A percentile compares a stretch with the other conserved stretches of the same genome.
phyloP scores from a whole-genome alignment of 2,797 vertebrate genomes.

The Atherinosoma microstoma region DNA sequence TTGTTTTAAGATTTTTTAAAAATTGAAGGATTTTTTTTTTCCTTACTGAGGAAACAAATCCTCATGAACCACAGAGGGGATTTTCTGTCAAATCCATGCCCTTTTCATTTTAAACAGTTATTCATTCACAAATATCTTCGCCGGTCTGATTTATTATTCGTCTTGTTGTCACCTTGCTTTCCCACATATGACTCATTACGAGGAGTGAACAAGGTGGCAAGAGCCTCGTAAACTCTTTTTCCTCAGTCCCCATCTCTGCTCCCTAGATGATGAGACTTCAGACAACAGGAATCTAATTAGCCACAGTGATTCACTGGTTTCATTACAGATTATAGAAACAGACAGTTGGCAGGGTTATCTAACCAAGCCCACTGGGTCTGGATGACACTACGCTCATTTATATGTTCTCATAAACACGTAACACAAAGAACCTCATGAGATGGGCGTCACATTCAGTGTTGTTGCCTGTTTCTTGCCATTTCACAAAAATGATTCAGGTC shows the following conservation, averaged over 20 bases:
- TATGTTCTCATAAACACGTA: slow-evolving; percentile 31
- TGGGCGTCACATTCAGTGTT: neutral
- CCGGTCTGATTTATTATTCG: slow-evolving; percentile 24
- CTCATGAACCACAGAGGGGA: neutral
- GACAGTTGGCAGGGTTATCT: slow-evolving; percentile 49
- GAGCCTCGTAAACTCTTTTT: slow-evolving; percentile 24
- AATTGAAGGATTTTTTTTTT: too few relatives aligned
- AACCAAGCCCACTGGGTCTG: slow-evolving; percentile 40
- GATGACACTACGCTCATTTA: slow-evolving; percentile 48
- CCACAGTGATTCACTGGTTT: slow-evolving; percentile 61
- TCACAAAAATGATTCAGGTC: slow-evolving; percentile 6
- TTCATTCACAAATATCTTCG: slow-evolving; percentile 26
- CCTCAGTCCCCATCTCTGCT: slow-evolving; percentile 23
- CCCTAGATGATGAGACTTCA: slow-evolving; percentile 36
- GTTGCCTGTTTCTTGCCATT: slow-evolving; percentile 16
- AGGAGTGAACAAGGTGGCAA: slow-evolving; percentile 27
- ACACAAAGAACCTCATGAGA: slow-evolving; percentile 28
- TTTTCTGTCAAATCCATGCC: neutral
- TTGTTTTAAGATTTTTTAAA: too few relatives aligned
- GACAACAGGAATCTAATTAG: slow-evolving; percentile 57
- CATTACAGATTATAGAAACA: slow-evolving; percentile 40
- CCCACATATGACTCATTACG: slow-evolving; percentile 35
- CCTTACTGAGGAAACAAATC: too few relatives aligned
- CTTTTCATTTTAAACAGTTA: neutral
- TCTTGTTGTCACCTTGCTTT: slow-evolving; percentile 23